Evolutionary conservation across 2,888 invertebrate genomes (phyloP).

Genomic region (Dendrolimus pini): DNA sequence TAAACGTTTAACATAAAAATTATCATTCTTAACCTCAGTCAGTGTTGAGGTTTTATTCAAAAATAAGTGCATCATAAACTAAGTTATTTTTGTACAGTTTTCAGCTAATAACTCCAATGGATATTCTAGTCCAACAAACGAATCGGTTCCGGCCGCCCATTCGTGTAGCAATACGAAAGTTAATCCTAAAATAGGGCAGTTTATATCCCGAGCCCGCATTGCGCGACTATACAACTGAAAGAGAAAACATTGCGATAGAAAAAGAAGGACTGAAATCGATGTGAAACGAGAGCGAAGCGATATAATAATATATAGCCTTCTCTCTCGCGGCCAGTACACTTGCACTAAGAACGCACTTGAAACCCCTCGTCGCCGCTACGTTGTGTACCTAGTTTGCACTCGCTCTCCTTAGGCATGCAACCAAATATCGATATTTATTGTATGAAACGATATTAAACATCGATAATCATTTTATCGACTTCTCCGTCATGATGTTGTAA

Average conservation of each 20-base stretch:
- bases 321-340: conserved; percentile 43
- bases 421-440: too few relatives aligned
- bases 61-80: too few relatives aligned
- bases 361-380: conserved; percentile 22
- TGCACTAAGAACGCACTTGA: conserved; percentile 56
- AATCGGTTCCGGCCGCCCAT: not conserved
- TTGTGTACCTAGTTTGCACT: conserved; percentile 35
- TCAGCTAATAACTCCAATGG: not conserved
- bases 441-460: too few relatives aligned
- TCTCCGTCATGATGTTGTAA: too few relatives aligned
- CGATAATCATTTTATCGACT: too few relatives aligned
- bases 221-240: conserved; percentile 30
- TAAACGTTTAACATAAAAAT: too few relatives aligned
- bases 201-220: conserved; percentile 52
- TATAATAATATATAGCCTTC: conserved; percentile 21
- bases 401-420: conserved; percentile 7
- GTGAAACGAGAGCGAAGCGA: conserved; percentile 26
- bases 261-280: conserved; percentile 63
- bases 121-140: not conserved
- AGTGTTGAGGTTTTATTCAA: too few relatives aligned
- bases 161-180: not conserved
- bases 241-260: conserved; percentile 41
- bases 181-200: conserved; percentile 44
- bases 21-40: too few relatives aligned
- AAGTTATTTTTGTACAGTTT: too few relatives aligned